phyloP scores from a whole-genome alignment of 1,140 invertebrate genomes.

The Papilio polyxenes region DNA sequence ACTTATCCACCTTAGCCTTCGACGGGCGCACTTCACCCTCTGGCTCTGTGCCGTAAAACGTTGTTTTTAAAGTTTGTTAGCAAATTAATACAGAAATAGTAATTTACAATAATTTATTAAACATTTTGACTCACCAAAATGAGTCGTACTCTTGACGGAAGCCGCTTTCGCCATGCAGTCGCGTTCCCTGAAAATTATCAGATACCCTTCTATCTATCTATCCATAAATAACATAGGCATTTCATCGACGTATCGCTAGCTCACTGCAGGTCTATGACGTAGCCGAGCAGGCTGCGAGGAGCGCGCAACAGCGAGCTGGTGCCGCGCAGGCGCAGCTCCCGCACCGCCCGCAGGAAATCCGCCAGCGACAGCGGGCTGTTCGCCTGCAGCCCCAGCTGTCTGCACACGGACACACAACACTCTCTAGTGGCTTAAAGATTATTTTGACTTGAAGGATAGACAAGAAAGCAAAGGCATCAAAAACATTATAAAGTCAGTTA shows the following conservation, averaged over 20 bases:
- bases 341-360: constrained; percentile 72
- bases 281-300: constrained; percentile 52
- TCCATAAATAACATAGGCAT: background rate
- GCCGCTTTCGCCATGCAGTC: constrained; percentile 42
- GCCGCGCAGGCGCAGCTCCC: constrained; percentile 70
- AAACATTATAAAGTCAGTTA: no score
- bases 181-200: constrained; percentile 43
- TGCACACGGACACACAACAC: constrained; percentile 30
- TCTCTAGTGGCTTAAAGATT: background rate
- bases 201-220: background rate
- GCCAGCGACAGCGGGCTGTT: constrained; percentile 58
- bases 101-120: background rate
- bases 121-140: constrained; percentile 11
- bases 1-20: background rate
- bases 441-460: background rate
- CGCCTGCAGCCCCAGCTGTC: constrained; percentile 64
- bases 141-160: constrained; percentile 23
- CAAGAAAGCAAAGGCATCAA: no score
- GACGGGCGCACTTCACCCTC: background rate
- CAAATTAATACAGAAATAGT: background rate
- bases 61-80: background rate
- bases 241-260: background rate
- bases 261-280: constrained; percentile 63
- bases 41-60: background rate
- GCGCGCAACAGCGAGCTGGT: constrained; percentile 72